Evolutionary conservation across 2,113 vertebrate genomes (phyloP), one percentile per base, ranked within the genome.

Genomic region (Cyprinodon brontotheroides): DNA sequence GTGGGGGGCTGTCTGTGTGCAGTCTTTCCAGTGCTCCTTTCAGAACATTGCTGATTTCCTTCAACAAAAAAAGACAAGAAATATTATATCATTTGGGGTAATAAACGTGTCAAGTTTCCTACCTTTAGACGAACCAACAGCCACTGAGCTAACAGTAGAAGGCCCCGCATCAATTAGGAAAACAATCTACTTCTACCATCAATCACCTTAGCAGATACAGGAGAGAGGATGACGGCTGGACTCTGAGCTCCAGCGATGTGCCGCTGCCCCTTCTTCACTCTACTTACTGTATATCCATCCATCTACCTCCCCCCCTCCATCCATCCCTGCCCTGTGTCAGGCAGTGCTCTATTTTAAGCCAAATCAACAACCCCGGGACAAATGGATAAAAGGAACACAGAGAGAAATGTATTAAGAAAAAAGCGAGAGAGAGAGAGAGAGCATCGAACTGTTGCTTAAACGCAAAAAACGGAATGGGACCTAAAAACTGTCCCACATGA

Each of bases 321-420:
- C 47, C 63, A 57, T 75, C 74, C 62, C 86, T 77, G 75, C 41
- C 78, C 53, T 0, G 20, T 81, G 77, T 82, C 4, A 75, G 81
- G n/a, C 76, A 70, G 72, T 77, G 71, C 53, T 85, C 84, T 92
- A 88, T 86, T 83, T 86, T 84, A 84, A 82, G 68, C 74, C 74
- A 79, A 77, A 83, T 14, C 74, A 84, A 78, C 84, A 79, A 85
- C 78, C 85, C 48, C 29, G 3, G 63, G 85, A 74, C 64, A 68
- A 73, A 65, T 0, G 15, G 63, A 80, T 10, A 53, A 79, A 53
- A 64, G 75, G 15, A 22, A 64, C 60, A 43, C 3, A 7, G 53
- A 69, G 29, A 72, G 64, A 68, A 61, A 57, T 3, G 40, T 14
- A 14, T 63, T 40, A n/a, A 70, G 17, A 53, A 1, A 22, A 20